Percentiles rank a stretch among this genome's conserved stretches.
Evolutionary conservation across 2,888 invertebrate genomes (phyloP).

Genomic region (Gerris lacustris): DNA sequence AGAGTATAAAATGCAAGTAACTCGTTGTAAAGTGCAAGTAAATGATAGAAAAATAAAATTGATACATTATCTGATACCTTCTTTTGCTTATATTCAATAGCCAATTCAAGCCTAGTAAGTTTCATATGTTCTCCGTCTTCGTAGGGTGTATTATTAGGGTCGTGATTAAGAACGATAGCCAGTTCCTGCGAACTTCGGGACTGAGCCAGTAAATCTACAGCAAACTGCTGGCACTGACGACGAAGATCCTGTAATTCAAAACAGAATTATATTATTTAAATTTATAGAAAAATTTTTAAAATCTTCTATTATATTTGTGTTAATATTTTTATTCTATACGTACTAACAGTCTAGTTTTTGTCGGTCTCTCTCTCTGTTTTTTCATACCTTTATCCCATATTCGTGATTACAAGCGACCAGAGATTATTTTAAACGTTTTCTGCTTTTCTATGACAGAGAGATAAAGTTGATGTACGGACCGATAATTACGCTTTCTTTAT

Average conservation of each 20-base stretch:
- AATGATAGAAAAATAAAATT: too few relatives aligned
- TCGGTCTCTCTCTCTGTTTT: too few relatives aligned
- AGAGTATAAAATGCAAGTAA: too few relatives aligned
- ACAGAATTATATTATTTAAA: neutral
- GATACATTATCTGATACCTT: constrained; percentile 45
- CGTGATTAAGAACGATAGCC: constrained; percentile 85
- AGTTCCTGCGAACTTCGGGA: constrained; percentile 84
- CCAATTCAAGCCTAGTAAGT: constrained; percentile 72
- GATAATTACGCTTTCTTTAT: too few relatives aligned
- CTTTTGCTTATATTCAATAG: constrained; percentile 90
- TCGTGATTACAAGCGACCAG: too few relatives aligned
- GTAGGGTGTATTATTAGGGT: constrained; percentile 57
- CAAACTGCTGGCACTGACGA: constrained; percentile 78
- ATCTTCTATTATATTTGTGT: too few relatives aligned
- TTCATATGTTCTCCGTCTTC: constrained; percentile 72
- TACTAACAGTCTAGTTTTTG: too few relatives aligned
- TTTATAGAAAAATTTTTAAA: constrained; percentile 6
- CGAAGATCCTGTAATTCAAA: constrained; percentile 46
- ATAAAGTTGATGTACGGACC: too few relatives aligned
- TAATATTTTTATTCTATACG: neutral
- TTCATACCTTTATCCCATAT: too few relatives aligned
- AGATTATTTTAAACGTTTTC: too few relatives aligned
- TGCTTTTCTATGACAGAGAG: too few relatives aligned
- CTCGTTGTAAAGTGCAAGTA: too few relatives aligned
- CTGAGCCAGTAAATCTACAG: constrained; percentile 80